Evolutionary conservation across 2,888 invertebrate genomes (phyloP), one percentile per base, ranked within the genome.

Genomic region (Cerceris ruficornis): DNA sequence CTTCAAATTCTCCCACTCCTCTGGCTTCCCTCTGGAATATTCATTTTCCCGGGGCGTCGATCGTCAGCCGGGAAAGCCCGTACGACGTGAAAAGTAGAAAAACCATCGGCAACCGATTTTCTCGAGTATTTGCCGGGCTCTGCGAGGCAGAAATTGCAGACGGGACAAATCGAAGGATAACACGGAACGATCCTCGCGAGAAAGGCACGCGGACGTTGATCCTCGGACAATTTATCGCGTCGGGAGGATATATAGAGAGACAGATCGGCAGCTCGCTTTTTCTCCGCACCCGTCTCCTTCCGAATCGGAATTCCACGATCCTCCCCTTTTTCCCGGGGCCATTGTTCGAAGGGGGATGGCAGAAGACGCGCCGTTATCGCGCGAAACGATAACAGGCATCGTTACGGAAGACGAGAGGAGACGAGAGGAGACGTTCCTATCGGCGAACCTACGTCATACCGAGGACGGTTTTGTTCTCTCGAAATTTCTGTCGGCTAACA

Each of bases 351-450:
- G 65, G 49, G 4, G 13, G 59, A 62, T 17, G 65, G 50, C 43
- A 14, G 64, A 70, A 58, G 71, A 55, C 52, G 64, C 66, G 75
- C 50, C 60, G 70, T 69, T 71, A 76, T 77, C 72, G 62, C 61
- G 8, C 17, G 42, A 50, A 46, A 8, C 54, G 81, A 75, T 78
- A 83, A 83, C 74, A 64, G 75, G 58, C 72, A 54, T 77, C 81
- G 81, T 83, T 83, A 75, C 17, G 57, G 62, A 58, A 59, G 41
- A 9, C 14, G 60, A 52, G 57, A 28, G 28, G 28, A 28, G 28
- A 28, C 28, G 28, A 28, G 71, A 42, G 42, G 58, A 54, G n/a
- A 7, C 28, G 11, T 39, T 14, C 1, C 15, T 55, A 60, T 73
- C 69, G 52, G 14, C 39, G 58, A 77, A 65, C 69, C 54, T 54